Percentiles rank a stretch among this genome's conserved stretches.
phyloP scores from a whole-genome alignment of 2,888 invertebrate species.

The Luperina nickerlii region DNA sequence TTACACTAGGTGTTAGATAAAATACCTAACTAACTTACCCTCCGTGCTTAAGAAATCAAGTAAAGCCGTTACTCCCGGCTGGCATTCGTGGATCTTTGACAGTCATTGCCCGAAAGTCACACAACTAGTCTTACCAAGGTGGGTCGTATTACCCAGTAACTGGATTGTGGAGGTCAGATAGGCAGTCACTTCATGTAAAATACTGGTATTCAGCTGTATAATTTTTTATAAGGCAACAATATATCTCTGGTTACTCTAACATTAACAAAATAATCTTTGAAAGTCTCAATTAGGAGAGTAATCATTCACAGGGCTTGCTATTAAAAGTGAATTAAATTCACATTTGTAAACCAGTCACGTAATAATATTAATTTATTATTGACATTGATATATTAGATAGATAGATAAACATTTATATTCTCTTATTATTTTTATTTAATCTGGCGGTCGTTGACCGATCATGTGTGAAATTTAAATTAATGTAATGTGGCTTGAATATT shows the following conservation, averaged over 20 bases:
- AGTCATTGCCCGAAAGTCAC: too few relatives aligned
- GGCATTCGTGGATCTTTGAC: too few relatives aligned
- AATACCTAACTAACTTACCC: too few relatives aligned
- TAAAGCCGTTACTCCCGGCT: too few relatives aligned
- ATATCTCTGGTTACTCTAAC: neutral
- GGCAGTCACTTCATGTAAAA: neutral
- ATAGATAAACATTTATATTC: conserved; percentile 13
- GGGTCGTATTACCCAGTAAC: neutral
- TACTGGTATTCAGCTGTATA: neutral
- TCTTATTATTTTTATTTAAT: conserved; percentile 26
- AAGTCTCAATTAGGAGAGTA: conserved; percentile 28
- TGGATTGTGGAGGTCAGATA: too few relatives aligned
- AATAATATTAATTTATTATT: conserved; percentile 32
- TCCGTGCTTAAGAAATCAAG: too few relatives aligned
- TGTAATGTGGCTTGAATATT: neutral
- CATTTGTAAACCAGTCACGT: conserved; percentile 39
- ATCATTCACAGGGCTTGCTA: conserved; percentile 29
- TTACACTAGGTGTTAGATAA: too few relatives aligned
- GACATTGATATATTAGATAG: conserved; percentile 35
- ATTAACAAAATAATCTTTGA: conserved; percentile 3
- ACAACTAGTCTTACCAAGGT: too few relatives aligned
- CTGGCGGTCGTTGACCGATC: conserved; percentile 21
- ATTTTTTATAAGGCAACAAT: neutral
- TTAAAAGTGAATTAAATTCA: conserved; percentile 53
- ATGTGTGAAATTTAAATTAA: neutral